These are phyloP conservation scores for Vireo altiloquus DNA, from an alignment of 2,113 vertebrate species.

Conservation along the genomic window DNA sequence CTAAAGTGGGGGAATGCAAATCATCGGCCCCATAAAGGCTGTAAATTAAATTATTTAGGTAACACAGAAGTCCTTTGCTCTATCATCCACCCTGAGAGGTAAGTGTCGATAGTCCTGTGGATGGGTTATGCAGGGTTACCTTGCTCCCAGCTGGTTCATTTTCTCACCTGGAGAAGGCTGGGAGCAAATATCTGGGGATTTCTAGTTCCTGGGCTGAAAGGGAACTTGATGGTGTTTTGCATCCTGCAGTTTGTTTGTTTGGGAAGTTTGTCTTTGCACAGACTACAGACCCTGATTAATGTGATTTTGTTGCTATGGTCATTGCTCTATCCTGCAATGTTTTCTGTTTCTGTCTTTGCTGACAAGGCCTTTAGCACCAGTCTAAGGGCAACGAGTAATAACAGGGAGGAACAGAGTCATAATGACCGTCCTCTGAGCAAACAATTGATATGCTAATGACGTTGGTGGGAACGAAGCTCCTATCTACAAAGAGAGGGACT, in stretches of 20 bases:
- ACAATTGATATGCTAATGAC: constrained; percentile 65
- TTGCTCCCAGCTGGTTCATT: neutral
- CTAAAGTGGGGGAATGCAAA: neutral
- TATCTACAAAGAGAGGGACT: constrained; percentile 38
- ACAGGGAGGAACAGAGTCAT: constrained; percentile 49
- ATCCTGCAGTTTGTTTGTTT: neutral
- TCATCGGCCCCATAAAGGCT: neutral
- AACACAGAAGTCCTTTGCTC: neutral
- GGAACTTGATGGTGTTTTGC: neutral
- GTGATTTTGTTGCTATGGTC: constrained; percentile 34
- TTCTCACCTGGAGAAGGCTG: neutral
- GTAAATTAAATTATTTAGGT: neutral
- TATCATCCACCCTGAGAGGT: neutral
- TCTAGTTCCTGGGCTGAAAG: neutral
- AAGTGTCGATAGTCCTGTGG: accelerated
- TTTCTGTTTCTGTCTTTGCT: constrained; percentile 37
- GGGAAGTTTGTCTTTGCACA: neutral
- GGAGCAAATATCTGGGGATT: neutral
- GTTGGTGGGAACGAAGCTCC: neutral
- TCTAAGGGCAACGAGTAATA: constrained; percentile 47
- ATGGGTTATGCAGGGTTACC: neutral
- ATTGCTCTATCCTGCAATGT: constrained; percentile 23
- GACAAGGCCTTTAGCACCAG: constrained; percentile 48
- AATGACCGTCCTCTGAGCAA: constrained; percentile 50
- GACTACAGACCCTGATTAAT: constrained; percentile 14